Conservation (phyloP, 1,140 invertebrate species). For the Lanistes nyassanus region DNA sequence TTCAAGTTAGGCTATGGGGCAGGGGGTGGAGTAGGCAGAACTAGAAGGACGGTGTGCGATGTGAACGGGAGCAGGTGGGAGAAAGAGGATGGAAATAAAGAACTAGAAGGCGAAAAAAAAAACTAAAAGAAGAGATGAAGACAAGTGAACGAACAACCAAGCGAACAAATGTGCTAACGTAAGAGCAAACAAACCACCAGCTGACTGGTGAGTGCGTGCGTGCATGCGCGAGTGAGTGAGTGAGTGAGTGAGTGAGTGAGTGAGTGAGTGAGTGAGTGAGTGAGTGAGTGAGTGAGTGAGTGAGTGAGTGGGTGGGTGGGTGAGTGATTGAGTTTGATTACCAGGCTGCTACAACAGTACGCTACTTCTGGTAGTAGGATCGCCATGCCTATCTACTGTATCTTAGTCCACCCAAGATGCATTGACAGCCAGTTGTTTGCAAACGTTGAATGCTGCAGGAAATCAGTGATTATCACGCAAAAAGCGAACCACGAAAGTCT, state of each 20-base stretch:
- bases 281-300: slow-evolving; percentile 13
- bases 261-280: background rate
- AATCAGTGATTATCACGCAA: too few species aligned
- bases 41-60: background rate
- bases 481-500: too few species aligned
- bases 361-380: too few species aligned
- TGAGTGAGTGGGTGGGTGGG: too few species aligned
- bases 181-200: background rate
- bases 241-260: too few species aligned
- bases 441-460: too few species aligned
- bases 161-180: background rate
- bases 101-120: background rate
- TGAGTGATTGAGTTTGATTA: background rate
- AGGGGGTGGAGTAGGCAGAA: background rate
- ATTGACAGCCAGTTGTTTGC: too few species aligned
- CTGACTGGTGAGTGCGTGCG: too few species aligned
- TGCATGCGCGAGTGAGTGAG: too few species aligned
- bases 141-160: background rate
- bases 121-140: background rate
- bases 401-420: too few species aligned
- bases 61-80: background rate
- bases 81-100: background rate
- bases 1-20: background rate
- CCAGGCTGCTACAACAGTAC: too few species aligned
- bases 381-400: too few species aligned